phyloP scores from a whole-genome alignment of 2,888 invertebrate species.

The Pachliopta kotzebuea region DNA sequence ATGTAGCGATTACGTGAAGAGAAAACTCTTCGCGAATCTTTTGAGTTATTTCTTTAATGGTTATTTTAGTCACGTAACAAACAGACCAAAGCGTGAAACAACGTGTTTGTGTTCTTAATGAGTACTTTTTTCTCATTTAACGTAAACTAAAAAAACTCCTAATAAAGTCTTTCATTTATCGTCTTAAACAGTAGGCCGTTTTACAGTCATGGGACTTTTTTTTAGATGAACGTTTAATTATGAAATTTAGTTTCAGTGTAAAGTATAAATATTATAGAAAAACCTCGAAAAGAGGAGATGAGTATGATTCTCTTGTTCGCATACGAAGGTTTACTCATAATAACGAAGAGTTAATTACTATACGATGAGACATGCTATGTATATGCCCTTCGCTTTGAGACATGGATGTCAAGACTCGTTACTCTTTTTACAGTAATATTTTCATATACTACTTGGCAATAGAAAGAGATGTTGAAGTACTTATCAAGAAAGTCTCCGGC shows the following conservation, averaged over 20 bases:
- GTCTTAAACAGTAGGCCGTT: not conserved
- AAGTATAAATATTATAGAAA: not conserved
- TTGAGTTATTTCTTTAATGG: slow-evolving; percentile 15
- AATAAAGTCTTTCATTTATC: not conserved
- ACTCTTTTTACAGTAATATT: too few species aligned
- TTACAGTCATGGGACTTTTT: not conserved
- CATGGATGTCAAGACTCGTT: too few species aligned
- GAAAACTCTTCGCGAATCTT: slow-evolving; percentile 14
- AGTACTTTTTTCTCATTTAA: not conserved
- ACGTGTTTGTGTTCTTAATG: slow-evolving; percentile 18
- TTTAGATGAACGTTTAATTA: not conserved
- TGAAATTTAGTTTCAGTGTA: not conserved
- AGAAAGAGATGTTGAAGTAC: too few species aligned
- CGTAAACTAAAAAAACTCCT: not conserved
- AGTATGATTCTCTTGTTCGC: too few species aligned
- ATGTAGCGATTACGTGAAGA: slow-evolving; percentile 18
- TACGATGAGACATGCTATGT: too few species aligned
- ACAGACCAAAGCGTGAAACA: slow-evolving; percentile 6
- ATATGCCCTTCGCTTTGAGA: too few species aligned
- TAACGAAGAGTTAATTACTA: too few species aligned
- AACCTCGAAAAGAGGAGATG: too few species aligned
- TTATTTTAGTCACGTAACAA: slow-evolving; percentile 21
- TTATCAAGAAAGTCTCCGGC: too few species aligned
- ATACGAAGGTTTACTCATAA: too few species aligned
- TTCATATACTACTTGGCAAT: too few species aligned